These are phyloP conservation scores for Zelleria hepariella DNA, from an alignment of 2,888 invertebrate species.

Conservation along the genomic window DNA sequence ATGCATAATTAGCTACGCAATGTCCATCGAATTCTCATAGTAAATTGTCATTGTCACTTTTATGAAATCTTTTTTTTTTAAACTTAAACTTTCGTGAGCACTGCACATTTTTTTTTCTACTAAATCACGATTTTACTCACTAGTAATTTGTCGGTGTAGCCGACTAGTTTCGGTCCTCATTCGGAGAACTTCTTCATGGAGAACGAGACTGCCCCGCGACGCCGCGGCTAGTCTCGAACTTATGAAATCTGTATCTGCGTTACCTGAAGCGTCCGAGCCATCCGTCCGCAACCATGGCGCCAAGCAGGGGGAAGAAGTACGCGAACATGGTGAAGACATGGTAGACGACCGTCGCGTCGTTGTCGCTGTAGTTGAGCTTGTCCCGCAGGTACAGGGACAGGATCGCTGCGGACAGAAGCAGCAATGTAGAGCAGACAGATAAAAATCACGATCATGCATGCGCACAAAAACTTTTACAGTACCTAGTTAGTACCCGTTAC, in stretches of 20 bases:
- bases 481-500: too few species aligned
- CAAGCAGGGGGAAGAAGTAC: slow-evolving; percentile 90
- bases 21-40: too few species aligned
- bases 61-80: too few species aligned
- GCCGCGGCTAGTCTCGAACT: neutral
- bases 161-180: too few species aligned
- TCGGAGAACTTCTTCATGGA: too few species aligned
- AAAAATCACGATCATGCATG: neutral
- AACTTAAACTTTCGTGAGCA: too few species aligned
- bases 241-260: neutral
- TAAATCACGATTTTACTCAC: too few species aligned
- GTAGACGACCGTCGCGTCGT: slow-evolving; percentile 87
- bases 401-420: too few species aligned
- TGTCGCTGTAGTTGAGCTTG: slow-evolving; percentile 79
- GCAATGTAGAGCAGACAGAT: slow-evolving; percentile 20
- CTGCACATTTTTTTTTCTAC: too few species aligned
- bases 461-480: neutral
- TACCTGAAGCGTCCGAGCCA: slow-evolving; percentile 89
- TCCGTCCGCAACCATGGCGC: slow-evolving; percentile 95
- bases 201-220: neutral
- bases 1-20: too few species aligned
- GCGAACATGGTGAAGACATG: slow-evolving; percentile 92
- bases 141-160: too few species aligned
- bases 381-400: slow-evolving; percentile 89
- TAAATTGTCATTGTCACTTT: too few species aligned